Conservation (phyloP, 2,797 vertebrate species). For the Glyptemys insculpta region DNA sequence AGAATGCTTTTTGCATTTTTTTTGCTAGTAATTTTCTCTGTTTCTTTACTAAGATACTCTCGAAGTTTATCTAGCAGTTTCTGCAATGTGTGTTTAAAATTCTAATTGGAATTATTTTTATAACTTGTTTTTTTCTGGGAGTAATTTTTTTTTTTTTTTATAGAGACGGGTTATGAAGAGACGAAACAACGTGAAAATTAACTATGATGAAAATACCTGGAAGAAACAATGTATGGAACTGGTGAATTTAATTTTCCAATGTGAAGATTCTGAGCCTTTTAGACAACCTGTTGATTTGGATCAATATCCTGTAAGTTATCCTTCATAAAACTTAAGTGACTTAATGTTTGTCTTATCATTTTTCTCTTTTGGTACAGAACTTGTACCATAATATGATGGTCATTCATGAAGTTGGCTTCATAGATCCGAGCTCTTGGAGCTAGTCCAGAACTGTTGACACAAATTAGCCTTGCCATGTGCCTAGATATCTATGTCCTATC, state of each 20-base stretch:
- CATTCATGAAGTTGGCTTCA: not conserved
- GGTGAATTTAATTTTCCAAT: slow-evolving; percentile 93
- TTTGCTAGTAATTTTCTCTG: not conserved
- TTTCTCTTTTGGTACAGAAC: not conserved
- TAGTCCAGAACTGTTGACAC: not conserved
- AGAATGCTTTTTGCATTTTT: no score
- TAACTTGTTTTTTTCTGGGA: not conserved
- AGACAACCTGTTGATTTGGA: slow-evolving; percentile 93
- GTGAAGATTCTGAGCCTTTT: slow-evolving; percentile 98
- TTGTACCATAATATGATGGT: not conserved
- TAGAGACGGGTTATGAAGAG: slow-evolving; percentile 70
- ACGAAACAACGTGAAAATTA: slow-evolving; percentile 76
- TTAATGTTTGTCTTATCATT: not conserved
- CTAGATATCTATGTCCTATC: not conserved
- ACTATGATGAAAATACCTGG: slow-evolving; percentile 90
- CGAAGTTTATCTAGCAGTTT: not conserved
- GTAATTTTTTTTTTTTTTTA: not conserved
- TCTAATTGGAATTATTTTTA: not conserved
- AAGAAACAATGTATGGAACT: slow-evolving; percentile 92
- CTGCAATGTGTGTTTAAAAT: not conserved
- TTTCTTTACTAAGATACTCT: not conserved
- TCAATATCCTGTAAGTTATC: slow-evolving; percentile 90
- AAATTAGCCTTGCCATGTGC: not conserved
- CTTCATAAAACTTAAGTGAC: not conserved
- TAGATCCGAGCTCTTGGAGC: not conserved